A percentile compares a stretch with the other conserved stretches of the same genome.
phyloP scores from a whole-genome alignment of 2,888 invertebrate genomes.

The Parascotia fuliginaria region DNA sequence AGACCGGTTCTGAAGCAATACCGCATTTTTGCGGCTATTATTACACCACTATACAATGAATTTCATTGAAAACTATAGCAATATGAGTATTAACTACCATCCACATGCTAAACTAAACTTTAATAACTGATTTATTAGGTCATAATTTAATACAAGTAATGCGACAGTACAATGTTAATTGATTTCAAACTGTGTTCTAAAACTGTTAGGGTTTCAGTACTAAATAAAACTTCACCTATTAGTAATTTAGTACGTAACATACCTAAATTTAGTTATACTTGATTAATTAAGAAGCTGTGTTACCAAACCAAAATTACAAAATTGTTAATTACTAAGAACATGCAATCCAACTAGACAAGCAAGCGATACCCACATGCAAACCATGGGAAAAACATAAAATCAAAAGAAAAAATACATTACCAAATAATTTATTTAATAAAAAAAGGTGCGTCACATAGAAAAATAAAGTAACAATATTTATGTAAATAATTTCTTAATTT shows the following conservation, averaged over 20 bases:
- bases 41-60: slow-evolving; percentile 19
- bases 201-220: not conserved
- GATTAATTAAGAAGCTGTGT: slow-evolving; percentile 1
- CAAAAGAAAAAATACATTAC: slow-evolving; percentile 60
- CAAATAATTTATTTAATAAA: slow-evolving; percentile 54
- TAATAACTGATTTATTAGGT: not conserved
- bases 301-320: slow-evolving; percentile 12
- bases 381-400: slow-evolving; percentile 42
- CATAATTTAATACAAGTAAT: not conserved
- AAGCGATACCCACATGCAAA: slow-evolving; percentile 52
- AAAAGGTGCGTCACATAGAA: slow-evolving; percentile 33
- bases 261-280: not conserved
- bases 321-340: slow-evolving; percentile 20
- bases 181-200: not conserved
- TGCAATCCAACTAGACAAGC: slow-evolving; percentile 45
- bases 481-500: slow-evolving; percentile 36
- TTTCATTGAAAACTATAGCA: slow-evolving; percentile 18
- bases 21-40: slow-evolving; percentile 18
- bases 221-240: not conserved
- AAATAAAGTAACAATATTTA: slow-evolving; percentile 35
- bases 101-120: slow-evolving; percentile 16
- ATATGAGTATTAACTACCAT: slow-evolving; percentile 9
- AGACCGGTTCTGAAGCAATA: slow-evolving; percentile 26
- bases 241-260: not conserved
- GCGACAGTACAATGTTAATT: slow-evolving; percentile 13